phyloP scores from a whole-genome alignment of 2,113 vertebrate genomes.

The Motacilla alba region DNA sequence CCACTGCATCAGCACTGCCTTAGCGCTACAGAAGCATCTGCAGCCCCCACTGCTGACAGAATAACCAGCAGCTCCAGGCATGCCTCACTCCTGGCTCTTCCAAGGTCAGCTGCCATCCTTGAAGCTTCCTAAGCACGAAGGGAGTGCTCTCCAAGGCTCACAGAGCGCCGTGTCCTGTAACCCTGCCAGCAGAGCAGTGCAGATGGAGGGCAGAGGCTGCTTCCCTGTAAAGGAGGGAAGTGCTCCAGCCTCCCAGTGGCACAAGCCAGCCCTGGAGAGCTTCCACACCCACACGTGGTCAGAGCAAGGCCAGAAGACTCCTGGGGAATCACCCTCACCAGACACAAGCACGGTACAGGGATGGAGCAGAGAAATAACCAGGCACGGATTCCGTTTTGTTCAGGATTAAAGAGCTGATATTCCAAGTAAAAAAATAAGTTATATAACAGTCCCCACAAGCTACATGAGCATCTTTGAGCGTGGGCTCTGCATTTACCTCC shows the following conservation, averaged over 20 bases:
- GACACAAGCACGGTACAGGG: not conserved
- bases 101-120: not conserved
- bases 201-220: not conserved
- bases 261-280: rapidly evolving
- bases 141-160: rapidly evolving
- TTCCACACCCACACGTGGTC: not conserved
- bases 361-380: not conserved
- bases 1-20: not conserved
- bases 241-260: rapidly evolving
- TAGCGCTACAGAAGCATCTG: rapidly evolving
- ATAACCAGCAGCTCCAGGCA: rapidly evolving
- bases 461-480: not conserved
- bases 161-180: not conserved
- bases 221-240: not conserved
- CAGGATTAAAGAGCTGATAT: not conserved
- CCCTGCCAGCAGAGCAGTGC: rapidly evolving
- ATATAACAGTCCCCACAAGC: not conserved
- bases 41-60: not conserved
- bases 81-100: not conserved
- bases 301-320: not conserved
- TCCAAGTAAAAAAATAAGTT: conserved; percentile 22
- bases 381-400: not conserved
- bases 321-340: not conserved
- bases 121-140: not conserved
- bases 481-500: conserved; percentile 34